Evolutionary conservation across 2,797 vertebrate genomes (phyloP).

Genomic region (Argya squamiceps): DNA sequence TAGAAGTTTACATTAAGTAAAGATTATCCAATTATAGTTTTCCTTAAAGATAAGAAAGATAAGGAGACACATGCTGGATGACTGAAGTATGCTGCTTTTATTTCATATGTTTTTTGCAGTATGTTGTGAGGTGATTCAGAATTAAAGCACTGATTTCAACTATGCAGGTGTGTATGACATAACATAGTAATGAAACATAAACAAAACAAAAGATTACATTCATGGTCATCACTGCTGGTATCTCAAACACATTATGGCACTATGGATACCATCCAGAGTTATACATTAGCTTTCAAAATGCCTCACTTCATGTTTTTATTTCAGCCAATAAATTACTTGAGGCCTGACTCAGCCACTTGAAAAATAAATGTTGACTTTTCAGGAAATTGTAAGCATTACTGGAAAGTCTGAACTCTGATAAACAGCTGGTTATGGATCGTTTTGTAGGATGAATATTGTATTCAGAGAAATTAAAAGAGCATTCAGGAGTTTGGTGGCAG

Average conservation of each 20-base stretch:
- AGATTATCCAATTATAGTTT: slow-evolving; percentile 69
- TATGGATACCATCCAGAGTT: not conserved
- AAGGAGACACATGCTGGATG: slow-evolving; percentile 31
- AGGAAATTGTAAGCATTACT: slow-evolving; percentile 12
- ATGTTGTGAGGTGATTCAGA: not conserved
- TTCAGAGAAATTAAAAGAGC: not conserved
- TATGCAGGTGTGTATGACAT: not conserved
- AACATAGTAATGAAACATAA: not conserved
- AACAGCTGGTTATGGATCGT: not conserved
- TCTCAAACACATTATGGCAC: not conserved
- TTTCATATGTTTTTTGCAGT: not conserved
- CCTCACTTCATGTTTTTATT: not conserved
- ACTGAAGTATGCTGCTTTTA: slow-evolving; percentile 20
- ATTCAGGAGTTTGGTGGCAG: not conserved
- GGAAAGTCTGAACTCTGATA: slow-evolving; percentile 12
- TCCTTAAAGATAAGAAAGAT: slow-evolving; percentile 64
- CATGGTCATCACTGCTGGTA: not conserved
- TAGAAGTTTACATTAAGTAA: slow-evolving; percentile 67
- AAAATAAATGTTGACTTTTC: slow-evolving; percentile 37
- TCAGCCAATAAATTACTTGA: slow-evolving; percentile 18
- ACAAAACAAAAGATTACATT: not conserved
- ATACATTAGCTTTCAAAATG: not conserved
- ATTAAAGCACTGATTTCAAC: not conserved
- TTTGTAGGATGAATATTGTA: not conserved
- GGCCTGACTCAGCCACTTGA: slow-evolving; percentile 5